A percentile compares a stretch with the other conserved stretches of the same genome.
Conservation (phyloP, 1,140 invertebrate species). For the Teleogryllus occipitalis region DNA sequence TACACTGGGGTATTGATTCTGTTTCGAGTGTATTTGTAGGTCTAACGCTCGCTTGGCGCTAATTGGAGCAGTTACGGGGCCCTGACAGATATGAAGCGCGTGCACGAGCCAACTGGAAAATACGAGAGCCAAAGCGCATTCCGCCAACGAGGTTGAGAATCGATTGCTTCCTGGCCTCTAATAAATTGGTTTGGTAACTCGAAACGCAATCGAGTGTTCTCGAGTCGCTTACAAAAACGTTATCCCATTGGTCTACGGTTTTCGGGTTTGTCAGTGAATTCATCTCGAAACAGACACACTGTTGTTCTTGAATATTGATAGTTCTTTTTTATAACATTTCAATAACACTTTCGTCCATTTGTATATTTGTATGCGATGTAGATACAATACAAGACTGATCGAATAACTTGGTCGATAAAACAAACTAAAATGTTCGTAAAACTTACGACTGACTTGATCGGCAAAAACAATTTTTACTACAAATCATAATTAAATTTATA, state of each 20-base stretch:
- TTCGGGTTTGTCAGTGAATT: not conserved
- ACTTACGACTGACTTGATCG: too few species aligned
- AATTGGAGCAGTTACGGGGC: not conserved
- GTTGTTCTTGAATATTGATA: not conserved
- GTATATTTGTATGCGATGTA: too few species aligned
- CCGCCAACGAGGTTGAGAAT: not conserved
- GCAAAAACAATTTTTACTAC: too few species aligned
- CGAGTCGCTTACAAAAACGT: not conserved
- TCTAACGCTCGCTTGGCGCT: not conserved
- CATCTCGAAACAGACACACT: not conserved
- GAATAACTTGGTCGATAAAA: too few species aligned
- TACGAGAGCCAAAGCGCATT: not conserved
- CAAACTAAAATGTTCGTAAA: too few species aligned
- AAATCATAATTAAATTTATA: too few species aligned
- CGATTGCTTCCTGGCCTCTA: not conserved
- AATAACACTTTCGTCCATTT: not conserved
- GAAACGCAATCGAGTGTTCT: not conserved
- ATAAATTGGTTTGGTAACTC: not conserved
- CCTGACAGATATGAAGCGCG: not conserved
- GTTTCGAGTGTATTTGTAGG: too few species aligned
- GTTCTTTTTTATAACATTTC: not conserved
- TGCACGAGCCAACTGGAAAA: not conserved
- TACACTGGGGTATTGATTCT: too few species aligned
- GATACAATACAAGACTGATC: too few species aligned
- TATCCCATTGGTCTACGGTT: not conserved